Evolutionary conservation across 2,797 vertebrate genomes (phyloP).

Genomic region (Erpetoichthys calabaricus): DNA sequence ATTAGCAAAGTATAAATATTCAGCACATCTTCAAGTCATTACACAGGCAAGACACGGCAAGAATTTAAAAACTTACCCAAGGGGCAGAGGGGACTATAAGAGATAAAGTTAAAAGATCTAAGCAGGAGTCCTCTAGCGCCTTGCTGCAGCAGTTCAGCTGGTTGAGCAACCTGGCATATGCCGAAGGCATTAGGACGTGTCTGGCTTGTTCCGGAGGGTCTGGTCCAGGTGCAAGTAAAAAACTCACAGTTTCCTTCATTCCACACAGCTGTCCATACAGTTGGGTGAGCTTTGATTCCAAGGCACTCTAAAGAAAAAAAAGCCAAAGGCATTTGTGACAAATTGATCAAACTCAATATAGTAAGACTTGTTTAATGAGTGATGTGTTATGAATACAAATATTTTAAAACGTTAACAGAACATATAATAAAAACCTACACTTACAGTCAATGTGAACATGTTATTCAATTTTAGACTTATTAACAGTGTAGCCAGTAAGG

Average conservation of each 20-base stretch:
- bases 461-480: too few relatives aligned
- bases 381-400: background rate
- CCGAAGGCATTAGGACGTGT: constrained; percentile 19
- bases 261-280: constrained; percentile 42
- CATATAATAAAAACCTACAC: too few relatives aligned
- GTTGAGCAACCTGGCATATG: constrained; percentile 30
- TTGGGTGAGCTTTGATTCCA: constrained; percentile 35
- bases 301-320: constrained; percentile 31
- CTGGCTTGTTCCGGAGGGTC: constrained; percentile 17
- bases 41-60: too few relatives aligned
- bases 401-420: background rate
- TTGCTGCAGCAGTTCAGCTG: constrained; percentile 25
- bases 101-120: constrained; percentile 37
- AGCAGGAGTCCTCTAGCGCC: constrained; percentile 30
- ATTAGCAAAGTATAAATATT: too few relatives aligned
- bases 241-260: constrained; percentile 37
- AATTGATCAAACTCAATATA: constrained; percentile 28
- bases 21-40: too few relatives aligned
- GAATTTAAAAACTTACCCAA: constrained; percentile 20
- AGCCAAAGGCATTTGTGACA: constrained; percentile 12
- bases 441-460: too few relatives aligned
- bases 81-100: constrained; percentile 33
- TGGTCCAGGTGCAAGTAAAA: constrained; percentile 29
- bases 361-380: constrained; percentile 1
- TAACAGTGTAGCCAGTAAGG: too few relatives aligned